A percentile compares a stretch with the other conserved stretches of the same genome.
These are phyloP conservation scores for Drosophila imparisetae DNA, from an alignment of 2,888 invertebrate species.

Conservation along the genomic window DNA sequence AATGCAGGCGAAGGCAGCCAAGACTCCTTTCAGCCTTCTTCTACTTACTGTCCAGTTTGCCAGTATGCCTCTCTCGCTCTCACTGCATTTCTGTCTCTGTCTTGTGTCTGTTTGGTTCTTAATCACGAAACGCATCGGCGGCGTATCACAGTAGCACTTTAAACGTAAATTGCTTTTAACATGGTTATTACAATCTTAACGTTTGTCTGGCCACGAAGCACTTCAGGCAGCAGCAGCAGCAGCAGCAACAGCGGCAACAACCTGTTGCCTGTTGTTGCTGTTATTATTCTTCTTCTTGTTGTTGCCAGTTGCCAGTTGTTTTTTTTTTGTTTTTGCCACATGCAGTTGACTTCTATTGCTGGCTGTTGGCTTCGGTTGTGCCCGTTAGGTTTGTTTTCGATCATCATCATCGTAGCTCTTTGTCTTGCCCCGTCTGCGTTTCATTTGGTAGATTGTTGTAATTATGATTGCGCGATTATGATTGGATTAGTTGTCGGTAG, in stretches of 20 bases:
- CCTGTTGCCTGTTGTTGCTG: constrained; percentile 55
- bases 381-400: constrained; percentile 51
- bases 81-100: constrained; percentile 12
- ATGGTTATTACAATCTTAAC: constrained; percentile 82
- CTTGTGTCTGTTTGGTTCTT: constrained; percentile 64
- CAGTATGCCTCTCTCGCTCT: constrained; percentile 10
- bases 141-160: constrained; percentile 84
- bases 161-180: constrained; percentile 84
- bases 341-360: constrained; percentile 33
- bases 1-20: constrained; percentile 51
- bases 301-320: constrained; percentile 1
- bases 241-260: constrained; percentile 19
- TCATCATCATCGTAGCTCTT: constrained; percentile 37
- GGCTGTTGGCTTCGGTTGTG: constrained; percentile 38
- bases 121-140: constrained; percentile 82
- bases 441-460: constrained; percentile 72
- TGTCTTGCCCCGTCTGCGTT: constrained; percentile 40
- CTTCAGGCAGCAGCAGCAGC: constrained; percentile 63
- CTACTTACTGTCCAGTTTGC: constrained; percentile 37
- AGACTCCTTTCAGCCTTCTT: constrained; percentile 33
- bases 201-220: constrained; percentile 78
- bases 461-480: constrained; percentile 77
- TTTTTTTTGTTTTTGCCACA: constrained; percentile 1
- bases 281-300: constrained; percentile 29
- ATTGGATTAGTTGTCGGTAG: constrained; percentile 76